Percentiles rank a stretch among this genome's conserved stretches.
phyloP scores from a whole-genome alignment of 2,113 vertebrate genomes.

The Tragelaphus imberbis region DNA sequence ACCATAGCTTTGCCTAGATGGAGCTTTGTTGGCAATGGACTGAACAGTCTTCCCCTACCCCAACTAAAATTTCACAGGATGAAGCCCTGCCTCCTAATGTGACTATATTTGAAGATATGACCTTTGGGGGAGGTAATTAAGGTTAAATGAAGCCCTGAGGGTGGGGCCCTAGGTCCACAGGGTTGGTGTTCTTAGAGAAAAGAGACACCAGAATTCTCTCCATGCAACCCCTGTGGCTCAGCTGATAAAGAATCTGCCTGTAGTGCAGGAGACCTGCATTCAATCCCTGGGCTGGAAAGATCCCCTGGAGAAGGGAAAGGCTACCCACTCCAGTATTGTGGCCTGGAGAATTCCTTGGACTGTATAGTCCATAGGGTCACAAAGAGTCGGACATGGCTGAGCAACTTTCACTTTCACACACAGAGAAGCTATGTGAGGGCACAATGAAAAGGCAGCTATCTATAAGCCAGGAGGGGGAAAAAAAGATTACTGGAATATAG shows the following conservation, averaged over 20 bases:
- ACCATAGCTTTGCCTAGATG: not conserved
- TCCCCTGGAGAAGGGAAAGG: not conserved
- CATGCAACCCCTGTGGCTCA: not conserved
- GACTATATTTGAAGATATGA: not conserved
- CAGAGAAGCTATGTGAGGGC: not conserved
- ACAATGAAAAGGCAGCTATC: not conserved
- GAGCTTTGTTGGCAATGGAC: not conserved
- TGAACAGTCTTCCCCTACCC: not conserved
- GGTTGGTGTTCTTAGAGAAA: not conserved
- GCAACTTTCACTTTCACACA: not conserved
- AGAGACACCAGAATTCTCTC: not conserved
- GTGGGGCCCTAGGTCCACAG: not conserved
- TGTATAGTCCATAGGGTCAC: not conserved
- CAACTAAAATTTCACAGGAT: not conserved
- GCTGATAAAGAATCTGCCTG: not conserved
- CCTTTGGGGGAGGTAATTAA: not conserved
- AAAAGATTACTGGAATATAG: not conserved
- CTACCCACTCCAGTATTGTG: not conserved
- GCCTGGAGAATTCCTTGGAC: not conserved
- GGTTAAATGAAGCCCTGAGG: not conserved
- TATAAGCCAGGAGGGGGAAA: too few species aligned
- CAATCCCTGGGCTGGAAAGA: not conserved
- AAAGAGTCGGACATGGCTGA: not conserved
- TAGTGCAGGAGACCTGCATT: not conserved
- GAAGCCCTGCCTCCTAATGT: not conserved